phyloP scores from a whole-genome alignment of 2,797 vertebrate species.

The Discoglossus pictus region DNA sequence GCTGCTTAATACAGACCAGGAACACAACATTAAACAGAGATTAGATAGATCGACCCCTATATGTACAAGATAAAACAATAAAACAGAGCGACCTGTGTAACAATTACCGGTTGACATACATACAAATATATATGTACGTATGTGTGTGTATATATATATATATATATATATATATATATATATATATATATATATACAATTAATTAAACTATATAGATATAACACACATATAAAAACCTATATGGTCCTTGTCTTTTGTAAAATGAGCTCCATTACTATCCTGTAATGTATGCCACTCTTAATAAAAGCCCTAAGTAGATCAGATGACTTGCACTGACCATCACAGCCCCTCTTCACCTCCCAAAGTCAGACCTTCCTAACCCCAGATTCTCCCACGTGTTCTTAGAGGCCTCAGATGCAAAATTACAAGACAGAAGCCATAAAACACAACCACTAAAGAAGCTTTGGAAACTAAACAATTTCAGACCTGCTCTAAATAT shows the following conservation, averaged over 20 bases:
- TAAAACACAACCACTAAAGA: conserved; percentile 27
- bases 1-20: conserved; percentile 76
- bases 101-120: not conserved
- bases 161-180: not conserved
- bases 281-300: no score
- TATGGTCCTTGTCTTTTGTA: not conserved
- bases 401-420: no score
- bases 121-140: not conserved
- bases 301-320: no score
- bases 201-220: not conserved
- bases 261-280: no score
- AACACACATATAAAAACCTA: not conserved
- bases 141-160: not conserved
- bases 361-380: no score
- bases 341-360: no score
- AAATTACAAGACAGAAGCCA: no score
- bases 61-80: conserved; percentile 22
- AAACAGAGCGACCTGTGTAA: conserved; percentile 14
- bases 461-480: conserved; percentile 56
- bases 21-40: conserved; percentile 80
- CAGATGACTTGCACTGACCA: no score
- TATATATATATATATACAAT: not conserved
- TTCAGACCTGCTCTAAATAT: conserved; percentile 65
- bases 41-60: conserved; percentile 62
- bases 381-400: no score